These are phyloP conservation scores for Acanthopleura granulata DNA, from an alignment of 2,888 invertebrate genomes.

Conservation along the genomic window DNA sequence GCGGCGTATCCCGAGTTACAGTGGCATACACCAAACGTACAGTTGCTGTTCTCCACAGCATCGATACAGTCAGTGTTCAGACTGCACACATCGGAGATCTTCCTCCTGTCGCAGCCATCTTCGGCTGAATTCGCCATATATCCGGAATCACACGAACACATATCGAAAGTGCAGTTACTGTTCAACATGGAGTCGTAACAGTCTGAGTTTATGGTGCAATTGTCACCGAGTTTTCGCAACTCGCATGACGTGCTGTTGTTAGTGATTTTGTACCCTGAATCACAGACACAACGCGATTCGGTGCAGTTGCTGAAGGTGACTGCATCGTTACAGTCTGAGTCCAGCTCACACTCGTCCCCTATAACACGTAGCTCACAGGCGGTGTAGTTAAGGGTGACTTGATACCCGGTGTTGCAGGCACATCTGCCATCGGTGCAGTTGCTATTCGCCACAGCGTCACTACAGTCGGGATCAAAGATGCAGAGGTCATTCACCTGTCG, in stretches of 20 bases:
- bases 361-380: constrained; percentile 23
- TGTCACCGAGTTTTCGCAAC: constrained; percentile 23
- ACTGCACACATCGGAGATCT: constrained; percentile 25
- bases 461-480: constrained; percentile 36
- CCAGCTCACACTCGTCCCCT: constrained; percentile 24
- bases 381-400: neutral
- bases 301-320: constrained; percentile 27
- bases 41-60: constrained; percentile 31
- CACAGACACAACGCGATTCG: constrained; percentile 25
- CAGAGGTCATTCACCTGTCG: constrained; percentile 39
- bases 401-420: constrained; percentile 21
- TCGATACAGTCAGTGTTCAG: constrained; percentile 29
- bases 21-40: constrained; percentile 26
- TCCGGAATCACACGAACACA: constrained; percentile 24
- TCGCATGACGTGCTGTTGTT: constrained; percentile 24
- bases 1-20: constrained; percentile 30
- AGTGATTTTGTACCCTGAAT: constrained; percentile 22
- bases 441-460: constrained; percentile 39
- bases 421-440: constrained; percentile 29
- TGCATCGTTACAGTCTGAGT: constrained; percentile 30
- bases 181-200: constrained; percentile 23
- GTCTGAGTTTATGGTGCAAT: constrained; percentile 22
- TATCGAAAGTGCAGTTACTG: constrained; percentile 22
- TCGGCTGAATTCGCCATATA: constrained; percentile 17
- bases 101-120: constrained; percentile 22